Percentiles rank a stretch among this genome's conserved stretches.
These are phyloP conservation scores for Synanthedon myopaeformis DNA, from an alignment of 2,888 invertebrate species.

Conservation along the genomic window DNA sequence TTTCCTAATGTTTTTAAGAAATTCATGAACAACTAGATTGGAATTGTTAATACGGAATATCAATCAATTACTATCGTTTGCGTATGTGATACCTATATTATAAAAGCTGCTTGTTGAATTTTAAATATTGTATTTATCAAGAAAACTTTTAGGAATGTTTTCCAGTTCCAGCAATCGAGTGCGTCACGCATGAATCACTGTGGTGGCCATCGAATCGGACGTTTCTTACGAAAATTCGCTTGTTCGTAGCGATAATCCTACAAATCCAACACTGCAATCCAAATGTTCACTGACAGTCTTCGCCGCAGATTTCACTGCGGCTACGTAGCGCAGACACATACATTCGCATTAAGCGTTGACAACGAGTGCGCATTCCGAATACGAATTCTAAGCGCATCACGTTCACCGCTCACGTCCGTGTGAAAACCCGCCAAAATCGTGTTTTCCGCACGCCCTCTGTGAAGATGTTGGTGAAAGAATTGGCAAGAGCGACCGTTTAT, in stretches of 20 bases:
- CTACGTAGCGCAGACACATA: slow-evolving; percentile 27
- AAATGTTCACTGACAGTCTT: slow-evolving; percentile 50
- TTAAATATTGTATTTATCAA: background rate
- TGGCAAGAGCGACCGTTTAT: slow-evolving; percentile 18
- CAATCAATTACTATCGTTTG: no score
- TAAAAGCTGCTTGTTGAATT: background rate
- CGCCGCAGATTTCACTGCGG: slow-evolving; percentile 52
- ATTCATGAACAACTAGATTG: background rate
- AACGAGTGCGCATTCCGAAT: slow-evolving; percentile 54
- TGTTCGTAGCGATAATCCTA: slow-evolving; percentile 28
- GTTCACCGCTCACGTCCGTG: slow-evolving; percentile 38
- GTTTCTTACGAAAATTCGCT: slow-evolving; percentile 52
- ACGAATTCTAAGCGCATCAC: slow-evolving; percentile 50
- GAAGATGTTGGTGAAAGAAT: slow-evolving; percentile 11
- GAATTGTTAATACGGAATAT: no score
- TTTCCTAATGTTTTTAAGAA: background rate
- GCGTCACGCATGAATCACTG: slow-evolving; percentile 68
- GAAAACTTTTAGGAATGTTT: slow-evolving; percentile 26
- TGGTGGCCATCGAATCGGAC: slow-evolving; percentile 46
- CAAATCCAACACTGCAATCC: slow-evolving; percentile 68
- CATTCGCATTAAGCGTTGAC: slow-evolving; percentile 24
- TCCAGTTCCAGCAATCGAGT: slow-evolving; percentile 61
- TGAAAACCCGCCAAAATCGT: slow-evolving; percentile 65
- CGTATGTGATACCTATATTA: no score
- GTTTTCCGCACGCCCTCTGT: slow-evolving; percentile 39